A percentile compares a stretch with the other conserved stretches of the same genome.
Conservation (phyloP, 2,113 vertebrate species). For the Sceloporus undulatus region DNA sequence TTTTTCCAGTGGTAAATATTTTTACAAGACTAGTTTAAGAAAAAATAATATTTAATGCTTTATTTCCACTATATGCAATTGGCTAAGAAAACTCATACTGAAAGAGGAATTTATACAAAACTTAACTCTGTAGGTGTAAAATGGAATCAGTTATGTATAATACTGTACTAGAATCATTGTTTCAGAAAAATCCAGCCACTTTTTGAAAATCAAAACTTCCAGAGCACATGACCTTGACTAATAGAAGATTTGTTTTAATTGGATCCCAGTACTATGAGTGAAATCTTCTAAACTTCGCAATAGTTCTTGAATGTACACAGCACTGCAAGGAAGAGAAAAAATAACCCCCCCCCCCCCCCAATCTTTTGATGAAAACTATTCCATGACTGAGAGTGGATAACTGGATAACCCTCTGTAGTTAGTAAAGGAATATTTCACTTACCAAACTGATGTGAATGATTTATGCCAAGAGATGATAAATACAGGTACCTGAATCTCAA, state of each 20-base stretch:
- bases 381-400: too few species aligned
- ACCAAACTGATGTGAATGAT: neutral
- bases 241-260: neutral
- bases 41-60: too few species aligned
- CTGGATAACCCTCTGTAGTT: neutral
- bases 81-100: neutral
- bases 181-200: neutral
- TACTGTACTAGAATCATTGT: neutral
- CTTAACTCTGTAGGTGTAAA: neutral
- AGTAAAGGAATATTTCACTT: neutral
- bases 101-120: neutral
- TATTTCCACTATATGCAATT: too few species aligned
- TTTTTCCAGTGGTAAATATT: neutral
- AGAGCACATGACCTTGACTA: neutral
- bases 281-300: neutral
- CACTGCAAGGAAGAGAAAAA: too few species aligned
- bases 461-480: neutral
- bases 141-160: neutral
- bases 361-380: too few species aligned
- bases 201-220: neutral
- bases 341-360: too few species aligned
- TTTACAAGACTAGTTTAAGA: neutral
- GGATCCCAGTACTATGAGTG: neutral
- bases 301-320: too few species aligned
- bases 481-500: neutral